These are phyloP conservation scores for human DNA, from an alignment of 2,113 vertebrate species.

Conservation along the genomic window DNA sequence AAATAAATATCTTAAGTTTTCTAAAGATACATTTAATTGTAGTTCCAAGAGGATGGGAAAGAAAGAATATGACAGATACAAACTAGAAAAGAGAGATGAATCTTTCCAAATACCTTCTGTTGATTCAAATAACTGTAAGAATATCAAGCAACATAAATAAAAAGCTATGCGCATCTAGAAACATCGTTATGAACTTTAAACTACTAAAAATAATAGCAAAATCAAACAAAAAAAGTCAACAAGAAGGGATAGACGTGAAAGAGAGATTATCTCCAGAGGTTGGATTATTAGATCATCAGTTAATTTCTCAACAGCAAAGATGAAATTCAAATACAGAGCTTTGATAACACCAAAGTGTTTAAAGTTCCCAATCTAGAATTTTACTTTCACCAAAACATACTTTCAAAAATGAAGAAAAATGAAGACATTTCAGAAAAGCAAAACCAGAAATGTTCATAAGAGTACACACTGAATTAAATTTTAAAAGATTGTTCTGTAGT, in stretches of 20 bases:
- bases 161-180: background rate
- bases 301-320: background rate
- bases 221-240: too few species aligned
- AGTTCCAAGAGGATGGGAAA: background rate
- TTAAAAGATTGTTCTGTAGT: too few species aligned
- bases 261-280: background rate
- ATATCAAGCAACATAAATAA: background rate
- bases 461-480: too few species aligned
- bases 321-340: background rate
- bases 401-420: background rate
- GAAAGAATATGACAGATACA: background rate
- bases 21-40: background rate
- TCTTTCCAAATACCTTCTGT: background rate
- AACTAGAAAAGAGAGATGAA: too few species aligned
- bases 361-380: background rate
- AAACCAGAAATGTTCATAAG: too few species aligned
- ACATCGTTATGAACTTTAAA: background rate
- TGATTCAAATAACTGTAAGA: background rate
- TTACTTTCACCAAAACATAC: background rate
- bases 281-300: background rate
- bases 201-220: background rate
- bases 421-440: too few species aligned
- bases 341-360: background rate
- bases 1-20: background rate
- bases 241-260: background rate